Percentiles rank a stretch among this genome's conserved stretches.
These are phyloP conservation scores for Cyanoliseus patagonus DNA, from an alignment of 2,113 vertebrate species.

Conservation along the genomic window DNA sequence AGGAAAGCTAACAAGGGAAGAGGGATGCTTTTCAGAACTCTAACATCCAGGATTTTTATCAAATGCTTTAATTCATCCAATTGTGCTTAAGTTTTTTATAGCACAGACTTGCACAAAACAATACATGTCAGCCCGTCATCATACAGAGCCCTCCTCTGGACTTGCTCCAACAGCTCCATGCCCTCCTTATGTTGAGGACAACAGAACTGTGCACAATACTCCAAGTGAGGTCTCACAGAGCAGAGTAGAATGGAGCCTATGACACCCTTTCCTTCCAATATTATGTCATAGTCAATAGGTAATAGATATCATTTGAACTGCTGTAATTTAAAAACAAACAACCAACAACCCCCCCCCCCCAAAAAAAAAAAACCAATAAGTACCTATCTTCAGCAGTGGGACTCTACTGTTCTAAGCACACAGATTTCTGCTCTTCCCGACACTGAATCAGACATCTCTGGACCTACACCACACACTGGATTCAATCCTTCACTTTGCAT, in stretches of 20 bases:
- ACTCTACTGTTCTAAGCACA: background rate
- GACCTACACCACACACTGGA: background rate
- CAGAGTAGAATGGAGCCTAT: background rate
- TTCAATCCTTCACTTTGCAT: background rate
- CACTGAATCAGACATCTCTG: background rate
- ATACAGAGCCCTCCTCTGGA: background rate
- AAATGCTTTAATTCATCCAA: background rate
- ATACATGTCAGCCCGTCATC: background rate
- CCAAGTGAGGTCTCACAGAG: background rate
- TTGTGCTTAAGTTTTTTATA: background rate
- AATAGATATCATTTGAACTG: background rate
- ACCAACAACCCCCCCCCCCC: background rate
- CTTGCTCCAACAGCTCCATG: background rate
- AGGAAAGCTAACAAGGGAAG: background rate
- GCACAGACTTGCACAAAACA: background rate
- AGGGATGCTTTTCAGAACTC: background rate
- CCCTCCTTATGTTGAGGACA: background rate
- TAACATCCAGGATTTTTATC: background rate
- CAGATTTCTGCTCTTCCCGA: background rate
- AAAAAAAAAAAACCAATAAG: background rate
- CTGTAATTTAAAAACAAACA: background rate
- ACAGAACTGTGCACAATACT: background rate
- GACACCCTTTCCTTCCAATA: background rate
- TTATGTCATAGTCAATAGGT: background rate
- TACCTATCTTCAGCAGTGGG: background rate